A percentile compares a stretch with the other conserved stretches of the same genome.
phyloP scores from a whole-genome alignment of 1,140 invertebrate species.

The Lepidurus packardi region DNA sequence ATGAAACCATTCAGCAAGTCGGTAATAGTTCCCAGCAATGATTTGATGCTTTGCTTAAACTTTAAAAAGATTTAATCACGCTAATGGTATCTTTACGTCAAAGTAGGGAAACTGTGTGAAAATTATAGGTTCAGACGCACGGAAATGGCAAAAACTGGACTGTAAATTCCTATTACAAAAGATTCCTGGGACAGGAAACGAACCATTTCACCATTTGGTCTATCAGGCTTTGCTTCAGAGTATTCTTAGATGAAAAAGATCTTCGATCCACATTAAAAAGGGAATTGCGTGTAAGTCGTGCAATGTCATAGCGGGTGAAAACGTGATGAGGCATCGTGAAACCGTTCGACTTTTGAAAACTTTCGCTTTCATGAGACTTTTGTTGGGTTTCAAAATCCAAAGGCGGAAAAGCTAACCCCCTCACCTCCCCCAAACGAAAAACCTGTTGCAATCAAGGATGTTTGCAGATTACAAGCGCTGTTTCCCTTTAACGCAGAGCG shows the following conservation, averaged over 20 bases:
- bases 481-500: conserved; percentile 1
- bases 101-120: background rate
- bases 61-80: background rate
- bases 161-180: background rate
- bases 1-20: no score
- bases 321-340: conserved; percentile 13
- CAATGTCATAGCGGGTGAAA: conserved; percentile 14
- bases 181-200: background rate
- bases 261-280: background rate
- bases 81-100: background rate
- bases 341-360: background rate
- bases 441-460: conserved; percentile 17
- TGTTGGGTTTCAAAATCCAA: background rate
- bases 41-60: background rate
- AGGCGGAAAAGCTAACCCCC: background rate
- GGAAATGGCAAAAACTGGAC: background rate
- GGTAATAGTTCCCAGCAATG: no score
- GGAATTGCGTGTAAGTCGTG: conserved; percentile 14
- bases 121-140: background rate
- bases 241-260: background rate
- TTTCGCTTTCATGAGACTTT: background rate
- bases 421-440: background rate
- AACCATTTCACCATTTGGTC: background rate
- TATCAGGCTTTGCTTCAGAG: background rate
- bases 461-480: background rate